Evolutionary conservation across 1,140 invertebrate genomes (phyloP), one percentile per base, ranked within the genome.

Genomic region (Hyles euphorbiae): DNA sequence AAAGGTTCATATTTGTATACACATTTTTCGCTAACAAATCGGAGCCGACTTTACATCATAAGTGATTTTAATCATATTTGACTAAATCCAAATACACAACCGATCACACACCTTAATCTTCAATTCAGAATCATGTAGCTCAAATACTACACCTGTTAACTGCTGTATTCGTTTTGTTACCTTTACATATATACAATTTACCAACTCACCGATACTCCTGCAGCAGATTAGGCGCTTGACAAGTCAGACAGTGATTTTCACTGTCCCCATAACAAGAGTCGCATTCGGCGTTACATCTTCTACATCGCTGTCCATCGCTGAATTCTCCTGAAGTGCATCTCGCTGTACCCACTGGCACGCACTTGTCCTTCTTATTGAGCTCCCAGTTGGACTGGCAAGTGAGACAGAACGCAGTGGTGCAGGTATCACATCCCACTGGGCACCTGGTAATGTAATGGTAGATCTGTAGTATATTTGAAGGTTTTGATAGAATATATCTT

Each of bases 351-450:
- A 91, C 88, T 0, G 92, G 92, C 9, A 92, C 90, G 74, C 95
- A 96, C 55, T 92, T 90, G 8, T 91, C 91, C 65, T 95, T 95
- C 64, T 92, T 93, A 73, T 93, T 95, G 6, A 95, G 73, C 57
- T 90, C 91, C 94, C 94, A 96, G 48, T 93, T 93, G 0, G 91
- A 71, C 44, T 93, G 83, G 77, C 95, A 96, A 12, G 91, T 91
- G 5, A 92, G 89, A 79, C 95, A 96, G 34, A 91, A 83, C 8
- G 91, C 91, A 4, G 90, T 92, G 46, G 92, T 92, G 72, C 95
- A 96, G 9, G 92, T 92, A 5, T 90, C 90, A 73, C 95, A 96
- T 49, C 95, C 94, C 2, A 92, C 90, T 1, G 94, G 91, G 84
- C 95, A 96, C 69, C 91, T 91, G 48, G 80, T n/a, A n/a, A 22